phyloP scores from a whole-genome alignment of 2,797 vertebrate genomes.

The Parotocinclus haroldoi region DNA sequence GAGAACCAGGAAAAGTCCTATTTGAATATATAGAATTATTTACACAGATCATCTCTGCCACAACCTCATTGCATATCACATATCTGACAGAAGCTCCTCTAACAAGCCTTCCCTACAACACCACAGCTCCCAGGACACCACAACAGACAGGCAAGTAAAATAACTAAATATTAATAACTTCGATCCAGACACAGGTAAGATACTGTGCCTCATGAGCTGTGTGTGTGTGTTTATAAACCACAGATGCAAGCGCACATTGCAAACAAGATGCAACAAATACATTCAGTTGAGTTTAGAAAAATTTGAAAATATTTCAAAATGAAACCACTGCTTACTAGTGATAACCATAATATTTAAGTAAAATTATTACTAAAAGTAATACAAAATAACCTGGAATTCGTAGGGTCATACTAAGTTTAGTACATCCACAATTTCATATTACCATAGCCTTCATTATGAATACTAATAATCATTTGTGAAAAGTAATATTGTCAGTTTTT shows the following conservation, averaged over 20 bases:
- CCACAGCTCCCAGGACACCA: constrained; percentile 41
- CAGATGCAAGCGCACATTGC: background rate
- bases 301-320: no score
- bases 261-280: background rate
- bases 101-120: constrained; percentile 19
- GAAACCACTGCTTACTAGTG: no score
- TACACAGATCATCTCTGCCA: constrained; percentile 35
- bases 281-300: no score
- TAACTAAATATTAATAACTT: constrained; percentile 46
- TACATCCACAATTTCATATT: no score
- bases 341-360: no score
- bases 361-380: no score
- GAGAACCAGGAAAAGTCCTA: constrained; percentile 37
- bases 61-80: constrained; percentile 39
- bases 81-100: constrained; percentile 21
- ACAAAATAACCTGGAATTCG: no score
- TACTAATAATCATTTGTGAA: no score
- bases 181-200: constrained; percentile 21
- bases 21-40: constrained; percentile 51
- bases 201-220: background rate
- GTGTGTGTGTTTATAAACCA: background rate
- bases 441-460: no score
- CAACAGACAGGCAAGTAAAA: constrained; percentile 28
- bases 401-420: no score
- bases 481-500: no score